Base-by-base conservation (phyloP, 2,888 invertebrate species). In the Formica aserva region DNA sequence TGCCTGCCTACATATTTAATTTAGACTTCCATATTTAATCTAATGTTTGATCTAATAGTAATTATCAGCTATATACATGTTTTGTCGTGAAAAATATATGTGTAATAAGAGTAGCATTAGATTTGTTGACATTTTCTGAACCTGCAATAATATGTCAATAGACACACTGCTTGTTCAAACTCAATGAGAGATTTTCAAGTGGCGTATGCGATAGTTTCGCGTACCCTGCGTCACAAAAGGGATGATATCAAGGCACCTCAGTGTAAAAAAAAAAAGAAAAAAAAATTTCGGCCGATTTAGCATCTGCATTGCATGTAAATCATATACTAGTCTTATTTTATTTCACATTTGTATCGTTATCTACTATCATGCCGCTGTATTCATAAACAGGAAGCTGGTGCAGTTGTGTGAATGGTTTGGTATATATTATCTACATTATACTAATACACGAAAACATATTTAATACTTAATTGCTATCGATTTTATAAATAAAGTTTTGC, bases 1-100 rank as follows among this genome's bases (percentile, higher is more conserved):
- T 65, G 32, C 6, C 26, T 83, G 80, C 1, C 32, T 45, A 87
- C 62, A 84, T 85, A 71, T 75, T 74, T 71, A 84, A 83, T 77
- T 82, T 85, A 83, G 35, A 66, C n/a, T 62, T 83, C 84, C 29
- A 71, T 62, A 38, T 77, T 62, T 32, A 69, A 65, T 26, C 4
- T 76, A 52, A 3, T 48, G 11, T 18, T 45, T 45, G 3, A 45
- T 45, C n/a, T 62, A 38, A 32, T 71, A 71, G 3, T 15, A 69
- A 60, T 71, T 71, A n/a, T 60, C 41, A 67, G 71, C 41, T 67
- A 81, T 52, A 9, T 52, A n/a, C 52, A 77, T 60, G 9, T 81
- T 76, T 52, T 74, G 48, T 60, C 11, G 18, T 78, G 52, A 83
- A 86, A 29, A 76, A 76, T 38, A 67, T 48, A 48, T 66, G 9